Base-by-base conservation (phyloP, 2,888 invertebrate species). In the Parapristionchus giblindavisi region DNA sequence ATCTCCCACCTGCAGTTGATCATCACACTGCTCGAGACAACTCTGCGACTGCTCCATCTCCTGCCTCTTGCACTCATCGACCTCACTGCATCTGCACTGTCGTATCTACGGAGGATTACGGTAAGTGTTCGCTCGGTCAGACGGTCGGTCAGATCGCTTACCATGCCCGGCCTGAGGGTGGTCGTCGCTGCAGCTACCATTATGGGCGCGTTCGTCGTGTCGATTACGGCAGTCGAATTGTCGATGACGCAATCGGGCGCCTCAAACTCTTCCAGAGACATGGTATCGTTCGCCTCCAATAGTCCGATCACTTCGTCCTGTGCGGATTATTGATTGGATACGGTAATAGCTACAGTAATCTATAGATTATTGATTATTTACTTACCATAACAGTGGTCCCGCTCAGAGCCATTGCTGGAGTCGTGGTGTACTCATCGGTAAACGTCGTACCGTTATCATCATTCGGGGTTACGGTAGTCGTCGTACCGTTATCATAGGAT, bases 1-100 rank as follows among this genome's bases (percentile, higher is more conserved):
- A 6, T 8, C 14, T 17, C 43, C 43, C 6, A 72, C 72, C 34
- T 34, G 58, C 17, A 72, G 60, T 27, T 34, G 32, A 11, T 72
- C 58, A 34, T 72, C 58, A 48, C 72, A 72, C 14, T 38, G 21
- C 6, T 72, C 72, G 60, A 72, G 60, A 29, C 72, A 72, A 17
- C 32, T 51, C 0, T 38, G 17, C 14, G 24, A 29, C 27, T 72
- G 32, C 3, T 40, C 48, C 21, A n/a, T 40, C 34, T 40, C n/a
- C 36, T 56, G 40, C 2, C 29, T 0, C 27, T 43, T 58, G 43
- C 72, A 72, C 4, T 21, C 72, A 2, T 34, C 21, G 3, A 40
- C 43, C 40, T 72, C 72, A 3, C 27, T 21, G 43, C 72, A 72
- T 6, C 24, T 5, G 29, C 72, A 72, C 32, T 58, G 58, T 5